Base-by-base conservation (phyloP, 2,797 vertebrate species). In the Acrossocheilus fasciatus region DNA sequence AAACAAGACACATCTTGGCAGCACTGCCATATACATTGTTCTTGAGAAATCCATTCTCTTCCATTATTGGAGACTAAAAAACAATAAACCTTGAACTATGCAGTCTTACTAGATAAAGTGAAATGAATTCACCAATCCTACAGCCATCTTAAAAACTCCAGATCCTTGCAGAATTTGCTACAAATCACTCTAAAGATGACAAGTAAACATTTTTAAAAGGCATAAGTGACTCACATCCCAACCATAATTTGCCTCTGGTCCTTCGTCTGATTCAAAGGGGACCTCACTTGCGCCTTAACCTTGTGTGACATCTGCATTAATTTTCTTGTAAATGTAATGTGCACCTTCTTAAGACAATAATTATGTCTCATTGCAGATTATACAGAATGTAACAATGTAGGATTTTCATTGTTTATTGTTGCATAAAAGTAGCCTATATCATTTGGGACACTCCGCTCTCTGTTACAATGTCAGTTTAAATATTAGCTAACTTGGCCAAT, bases 1-100 rank as follows among this genome's bases (percentile, higher is more conserved):
- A 93, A 94, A 89, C 87, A 89, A 94, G 92, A 91, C 90, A 92
- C 92, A 91, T 88, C 72, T 89, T 88, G 87, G 88, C 89, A 78
- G 34, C 90, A 91, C 91, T 92, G 88, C 87, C 86, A 59, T 80
- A 79, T 17, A 20, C 30, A 68, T 45, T 66, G 15, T 30, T 73
- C 52, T 41, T 30, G 47, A 80, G 47, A 73, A 73, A 78, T 59
- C 34, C 4, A 57, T 79, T 10, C 12, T 45, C 77, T 81, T 26
- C 79, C 26, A 68, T 87, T 20, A 69, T n/a, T 69, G 69, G 54
- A 36, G 87, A 75, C 85, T 15, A 82, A 59, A 64, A 23, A 84
- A 18, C 41, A 84, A 10, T 66, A 11, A 69, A 36, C 14, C 74
- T 50, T 66, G 81, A 88, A 77, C 75, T 80, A 82, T 87, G 75